These are phyloP conservation scores for Lypha dubia DNA, from an alignment of 2,888 invertebrate species.

Conservation along the genomic window DNA sequence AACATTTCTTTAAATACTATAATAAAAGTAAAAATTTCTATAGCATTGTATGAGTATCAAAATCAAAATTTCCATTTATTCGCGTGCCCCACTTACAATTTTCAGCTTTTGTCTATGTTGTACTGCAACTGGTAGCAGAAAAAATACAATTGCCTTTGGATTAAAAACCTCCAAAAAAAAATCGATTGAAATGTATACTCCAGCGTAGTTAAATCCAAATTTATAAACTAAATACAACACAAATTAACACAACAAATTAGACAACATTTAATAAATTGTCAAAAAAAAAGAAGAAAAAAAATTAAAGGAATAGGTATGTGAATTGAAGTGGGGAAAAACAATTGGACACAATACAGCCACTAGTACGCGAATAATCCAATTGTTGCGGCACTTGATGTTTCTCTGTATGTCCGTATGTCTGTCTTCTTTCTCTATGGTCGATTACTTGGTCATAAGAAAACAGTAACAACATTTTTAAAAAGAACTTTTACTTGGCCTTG, in stretches of 20 bases:
- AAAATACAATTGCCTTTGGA: not conserved
- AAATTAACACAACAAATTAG: too few relatives aligned
- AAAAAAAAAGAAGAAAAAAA: not conserved
- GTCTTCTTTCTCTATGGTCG: not conserved
- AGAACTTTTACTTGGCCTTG: constrained; percentile 55
- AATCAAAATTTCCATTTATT: not conserved
- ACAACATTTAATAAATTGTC: constrained; percentile 41
- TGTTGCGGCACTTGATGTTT: constrained; percentile 47
- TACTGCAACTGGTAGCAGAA: not conserved
- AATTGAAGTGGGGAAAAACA: constrained; percentile 13
- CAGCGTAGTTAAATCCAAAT: not conserved
- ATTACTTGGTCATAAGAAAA: constrained; percentile 11
- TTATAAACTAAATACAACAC: not conserved
- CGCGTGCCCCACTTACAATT: not conserved
- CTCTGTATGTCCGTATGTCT: constrained; percentile 2
- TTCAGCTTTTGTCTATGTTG: not conserved
- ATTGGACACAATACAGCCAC: not conserved
- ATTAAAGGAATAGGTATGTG: constrained; percentile 27
- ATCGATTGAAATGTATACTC: not conserved
- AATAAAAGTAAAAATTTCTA: not conserved
- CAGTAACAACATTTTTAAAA: constrained; percentile 5
- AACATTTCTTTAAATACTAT: not conserved
- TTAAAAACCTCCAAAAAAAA: not conserved
- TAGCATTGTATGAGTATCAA: not conserved
- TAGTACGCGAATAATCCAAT: constrained; percentile 52